Evolutionary conservation across 2,797 vertebrate species (phyloP).

Genomic region (Bradypodion ventrale): DNA sequence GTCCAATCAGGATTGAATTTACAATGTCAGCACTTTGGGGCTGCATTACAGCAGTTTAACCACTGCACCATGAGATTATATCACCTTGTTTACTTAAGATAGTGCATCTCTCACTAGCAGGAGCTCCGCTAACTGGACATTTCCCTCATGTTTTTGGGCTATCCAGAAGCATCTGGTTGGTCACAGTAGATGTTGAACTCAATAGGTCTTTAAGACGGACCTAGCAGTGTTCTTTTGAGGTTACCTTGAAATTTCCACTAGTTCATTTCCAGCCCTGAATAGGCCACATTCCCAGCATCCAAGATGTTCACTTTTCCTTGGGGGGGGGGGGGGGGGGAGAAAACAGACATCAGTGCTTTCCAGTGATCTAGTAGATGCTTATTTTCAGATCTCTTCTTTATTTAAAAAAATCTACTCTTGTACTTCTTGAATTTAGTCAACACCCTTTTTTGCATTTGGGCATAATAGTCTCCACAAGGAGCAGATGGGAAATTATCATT

Average conservation of each 20-base stretch:
- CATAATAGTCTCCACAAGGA: neutral
- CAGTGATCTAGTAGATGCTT: neutral
- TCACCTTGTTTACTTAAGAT: neutral
- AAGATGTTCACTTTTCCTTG: neutral
- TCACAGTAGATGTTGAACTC: neutral
- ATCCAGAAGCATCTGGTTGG: neutral
- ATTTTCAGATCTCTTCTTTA: neutral
- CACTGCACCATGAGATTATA: no score
- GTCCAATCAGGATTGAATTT: no score
- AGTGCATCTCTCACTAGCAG: no score
- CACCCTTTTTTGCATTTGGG: neutral
- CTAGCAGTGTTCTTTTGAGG: neutral
- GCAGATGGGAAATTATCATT: neutral
- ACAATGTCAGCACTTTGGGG: no score
- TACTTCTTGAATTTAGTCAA: neutral
- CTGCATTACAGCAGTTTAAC: no score
- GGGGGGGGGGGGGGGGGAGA: neutral
- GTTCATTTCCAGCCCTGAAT: neutral
- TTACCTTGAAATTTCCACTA: conserved; percentile 1
- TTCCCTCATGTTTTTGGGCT: neutral
- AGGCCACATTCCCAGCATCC: conserved; percentile 9
- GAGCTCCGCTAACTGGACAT: neutral
- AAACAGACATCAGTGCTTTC: neutral
- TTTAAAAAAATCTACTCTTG: no score
- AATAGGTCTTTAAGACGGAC: neutral